phyloP scores from a whole-genome alignment of 2,797 vertebrate species.

The Cryptoprocta ferox region DNA sequence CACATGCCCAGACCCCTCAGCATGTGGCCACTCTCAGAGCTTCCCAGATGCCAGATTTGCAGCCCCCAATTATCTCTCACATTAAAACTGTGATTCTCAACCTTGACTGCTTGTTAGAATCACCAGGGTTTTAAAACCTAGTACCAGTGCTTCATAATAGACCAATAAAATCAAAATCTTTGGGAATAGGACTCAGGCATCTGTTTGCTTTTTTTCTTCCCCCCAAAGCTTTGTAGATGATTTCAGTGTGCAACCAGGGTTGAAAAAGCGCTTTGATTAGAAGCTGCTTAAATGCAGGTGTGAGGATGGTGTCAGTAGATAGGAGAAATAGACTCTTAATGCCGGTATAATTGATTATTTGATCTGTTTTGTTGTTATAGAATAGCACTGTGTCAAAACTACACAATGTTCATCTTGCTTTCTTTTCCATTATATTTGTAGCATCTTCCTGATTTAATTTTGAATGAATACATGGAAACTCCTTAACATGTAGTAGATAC shows the following conservation, averaged over 20 bases:
- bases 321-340: background rate
- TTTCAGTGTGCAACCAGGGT: background rate
- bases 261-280: constrained; percentile 8
- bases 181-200: background rate
- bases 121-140: background rate
- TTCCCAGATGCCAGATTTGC: background rate
- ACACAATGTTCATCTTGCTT: background rate
- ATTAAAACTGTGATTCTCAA: background rate
- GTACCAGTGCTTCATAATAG: background rate
- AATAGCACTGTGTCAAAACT: background rate
- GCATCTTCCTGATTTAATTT: background rate
- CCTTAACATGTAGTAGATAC: background rate
- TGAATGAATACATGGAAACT: background rate
- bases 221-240: background rate
- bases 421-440: constrained; percentile 18
- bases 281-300: background rate
- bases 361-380: background rate
- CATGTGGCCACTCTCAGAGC: background rate
- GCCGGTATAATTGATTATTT: background rate
- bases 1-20: background rate
- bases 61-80: background rate
- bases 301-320: background rate
- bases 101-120: background rate
- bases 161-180: background rate
- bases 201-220: too few species aligned